Conservation (phyloP, 2,797 vertebrate species). For the Gymnodraco acuticeps region DNA sequence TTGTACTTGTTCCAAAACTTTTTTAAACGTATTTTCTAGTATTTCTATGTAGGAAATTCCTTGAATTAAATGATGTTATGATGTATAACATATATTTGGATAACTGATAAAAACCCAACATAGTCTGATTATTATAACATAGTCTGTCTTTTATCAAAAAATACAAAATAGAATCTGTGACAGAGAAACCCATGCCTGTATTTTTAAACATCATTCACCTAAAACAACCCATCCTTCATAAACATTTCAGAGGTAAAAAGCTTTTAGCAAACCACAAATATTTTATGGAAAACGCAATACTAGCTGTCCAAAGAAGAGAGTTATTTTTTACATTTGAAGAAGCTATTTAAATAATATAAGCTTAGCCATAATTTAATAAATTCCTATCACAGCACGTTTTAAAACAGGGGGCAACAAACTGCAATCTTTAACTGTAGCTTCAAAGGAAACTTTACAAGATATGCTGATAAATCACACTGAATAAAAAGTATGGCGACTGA, state of each 20-base stretch:
- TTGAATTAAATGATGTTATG: background rate
- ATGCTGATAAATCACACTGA: slow-evolving; percentile 52
- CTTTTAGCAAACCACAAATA: slow-evolving; percentile 12
- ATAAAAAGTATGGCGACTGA: slow-evolving; percentile 34
- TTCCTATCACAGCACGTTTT: slow-evolving; percentile 10
- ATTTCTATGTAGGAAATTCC: background rate
- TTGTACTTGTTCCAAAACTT: background rate
- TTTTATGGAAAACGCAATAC: slow-evolving; percentile 6
- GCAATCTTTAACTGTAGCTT: slow-evolving; percentile 25
- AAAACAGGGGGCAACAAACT: slow-evolving; percentile 3
- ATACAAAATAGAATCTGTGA: background rate
- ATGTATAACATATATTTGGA: too few species aligned
- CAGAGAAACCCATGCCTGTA: background rate
- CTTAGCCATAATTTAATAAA: slow-evolving; percentile 22
- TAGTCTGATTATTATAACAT: background rate
- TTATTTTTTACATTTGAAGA: slow-evolving; percentile 26
- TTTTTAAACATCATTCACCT: background rate
- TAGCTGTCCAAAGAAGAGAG: slow-evolving; percentile 14
- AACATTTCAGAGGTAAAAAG: slow-evolving; percentile 12
- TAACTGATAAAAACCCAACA: too few species aligned
- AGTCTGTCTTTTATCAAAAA: background rate
- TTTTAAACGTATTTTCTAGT: background rate
- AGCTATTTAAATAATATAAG: background rate
- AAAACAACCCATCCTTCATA: slow-evolving; percentile 1
- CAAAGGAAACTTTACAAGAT: slow-evolving; percentile 36